Base-by-base conservation (phyloP, 2,888 invertebrate species). In the Sminthurinus aureus region DNA sequence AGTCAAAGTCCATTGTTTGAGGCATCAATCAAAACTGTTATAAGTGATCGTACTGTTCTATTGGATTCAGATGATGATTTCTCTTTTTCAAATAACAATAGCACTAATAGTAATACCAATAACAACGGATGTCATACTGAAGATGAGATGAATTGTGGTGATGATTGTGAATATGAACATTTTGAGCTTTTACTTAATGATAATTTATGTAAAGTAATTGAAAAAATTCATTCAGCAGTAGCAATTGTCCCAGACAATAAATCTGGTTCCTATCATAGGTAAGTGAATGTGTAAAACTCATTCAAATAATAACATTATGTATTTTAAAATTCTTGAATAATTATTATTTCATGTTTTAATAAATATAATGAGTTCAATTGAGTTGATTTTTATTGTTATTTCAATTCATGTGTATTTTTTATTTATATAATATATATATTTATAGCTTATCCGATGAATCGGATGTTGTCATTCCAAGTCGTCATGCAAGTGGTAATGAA, bases 381-480 rank as follows among this genome's bases (percentile, higher is more conserved):
- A n/a, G n/a, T n/a, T n/a, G n/a, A n/a, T n/a, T n/a, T n/a, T n/a
- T n/a, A n/a, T n/a, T n/a, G n/a, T n/a, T n/a, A n/a, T n/a, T n/a
- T n/a, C n/a, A n/a, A n/a, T n/a, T n/a, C n/a, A n/a, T n/a, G n/a
- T n/a, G n/a, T n/a, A n/a, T n/a, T n/a, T n/a, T n/a, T n/a, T n/a
- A n/a, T n/a, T n/a, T n/a, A n/a, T n/a, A n/a, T n/a, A n/a, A n/a
- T n/a, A n/a, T n/a, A n/a, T n/a, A n/a, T n/a, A n/a, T n/a, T n/a
- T n/a, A n/a, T n/a, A 87, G 86, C 20, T 81, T 87, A 0, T 87
- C 88, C n/a, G 87, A 86, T 71, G 86, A 83, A 13, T 87, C 85
- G 50, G 87, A 86, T 76, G 15, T 84, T 0, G 82, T 79, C 1
- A 51, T 26, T 58, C 78, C 81, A 58, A 81, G 79, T 50, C 83